Evolutionary conservation across 2,797 vertebrate species (phyloP).

Genomic region (Onychomys leucogaster): DNA sequence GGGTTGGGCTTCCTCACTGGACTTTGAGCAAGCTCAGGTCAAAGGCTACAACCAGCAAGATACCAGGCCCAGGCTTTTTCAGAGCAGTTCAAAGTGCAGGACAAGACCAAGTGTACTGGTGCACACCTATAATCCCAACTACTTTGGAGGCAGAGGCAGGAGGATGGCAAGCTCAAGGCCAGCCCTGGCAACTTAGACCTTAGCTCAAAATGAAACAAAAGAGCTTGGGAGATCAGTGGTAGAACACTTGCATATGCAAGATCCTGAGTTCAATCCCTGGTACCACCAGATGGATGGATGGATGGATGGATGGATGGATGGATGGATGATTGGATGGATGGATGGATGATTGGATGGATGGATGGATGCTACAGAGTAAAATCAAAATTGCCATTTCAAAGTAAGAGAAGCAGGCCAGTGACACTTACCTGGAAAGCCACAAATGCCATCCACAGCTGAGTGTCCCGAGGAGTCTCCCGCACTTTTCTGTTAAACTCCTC

Average conservation of each 20-base stretch:
- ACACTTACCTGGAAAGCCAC: constrained; percentile 93
- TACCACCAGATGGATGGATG: background rate
- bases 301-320: too few species aligned
- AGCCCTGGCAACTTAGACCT: background rate
- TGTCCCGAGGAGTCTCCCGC: constrained; percentile 93
- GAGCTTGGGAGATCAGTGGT: background rate
- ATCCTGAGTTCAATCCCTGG: background rate
- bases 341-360: background rate
- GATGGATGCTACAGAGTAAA: background rate
- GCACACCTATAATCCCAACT: background rate
- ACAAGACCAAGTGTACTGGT: background rate
- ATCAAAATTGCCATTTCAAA: background rate
- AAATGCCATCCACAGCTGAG: constrained; percentile 94
- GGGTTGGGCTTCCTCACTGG: rapidly evolving
- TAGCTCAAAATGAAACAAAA: background rate
- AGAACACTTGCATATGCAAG: background rate
- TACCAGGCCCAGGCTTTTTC: background rate
- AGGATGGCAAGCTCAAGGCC: background rate
- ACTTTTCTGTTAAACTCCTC: constrained; percentile 95
- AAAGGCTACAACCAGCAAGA: rapidly evolving
- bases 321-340: too few species aligned
- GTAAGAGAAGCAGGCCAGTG: background rate
- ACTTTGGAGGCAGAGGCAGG: background rate
- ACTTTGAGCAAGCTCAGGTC: background rate
- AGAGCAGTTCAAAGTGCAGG: background rate